phyloP scores from a whole-genome alignment of 2,888 invertebrate species.

The Cylloceria caligata region DNA sequence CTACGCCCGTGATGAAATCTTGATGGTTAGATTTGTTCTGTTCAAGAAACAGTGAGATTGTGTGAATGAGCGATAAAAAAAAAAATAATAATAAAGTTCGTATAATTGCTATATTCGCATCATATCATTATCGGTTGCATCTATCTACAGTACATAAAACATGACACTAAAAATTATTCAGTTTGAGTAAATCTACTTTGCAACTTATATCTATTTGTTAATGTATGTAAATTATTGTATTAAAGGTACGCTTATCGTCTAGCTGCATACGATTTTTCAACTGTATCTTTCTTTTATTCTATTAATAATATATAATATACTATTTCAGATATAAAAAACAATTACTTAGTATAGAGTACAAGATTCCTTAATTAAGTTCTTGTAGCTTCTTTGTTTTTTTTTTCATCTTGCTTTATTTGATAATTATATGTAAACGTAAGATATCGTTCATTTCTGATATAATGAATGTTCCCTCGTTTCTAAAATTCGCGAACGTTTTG shows the following conservation, averaged over 20 bases:
- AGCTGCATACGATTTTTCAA: constrained; percentile 77
- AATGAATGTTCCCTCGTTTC: constrained; percentile 73
- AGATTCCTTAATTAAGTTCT: constrained; percentile 80
- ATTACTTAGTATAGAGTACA: constrained; percentile 83
- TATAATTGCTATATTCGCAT: constrained; percentile 78
- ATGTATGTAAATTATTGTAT: constrained; percentile 77
- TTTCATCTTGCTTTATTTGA: constrained; percentile 70
- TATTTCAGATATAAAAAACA: constrained; percentile 84
- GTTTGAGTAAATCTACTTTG: constrained; percentile 76
- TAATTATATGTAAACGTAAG: constrained; percentile 77
- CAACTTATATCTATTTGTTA: constrained; percentile 66
- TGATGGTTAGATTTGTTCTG: background rate
- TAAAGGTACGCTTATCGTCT: constrained; percentile 79
- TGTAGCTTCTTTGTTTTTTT: constrained; percentile 66
- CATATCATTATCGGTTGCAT: constrained; percentile 74
- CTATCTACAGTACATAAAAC: constrained; percentile 81
- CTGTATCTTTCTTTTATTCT: constrained; percentile 53
- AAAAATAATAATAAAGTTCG: constrained; percentile 44
- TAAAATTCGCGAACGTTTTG: constrained; percentile 57
- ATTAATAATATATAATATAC: constrained; percentile 81
- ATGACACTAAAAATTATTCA: constrained; percentile 79
- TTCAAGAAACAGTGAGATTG: constrained; percentile 40
- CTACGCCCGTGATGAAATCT: constrained; percentile 13
- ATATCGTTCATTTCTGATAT: constrained; percentile 68
- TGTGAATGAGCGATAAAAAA: constrained; percentile 45